phyloP scores from a whole-genome alignment of 2,113 vertebrate genomes.

The Harpagus bidentatus region DNA sequence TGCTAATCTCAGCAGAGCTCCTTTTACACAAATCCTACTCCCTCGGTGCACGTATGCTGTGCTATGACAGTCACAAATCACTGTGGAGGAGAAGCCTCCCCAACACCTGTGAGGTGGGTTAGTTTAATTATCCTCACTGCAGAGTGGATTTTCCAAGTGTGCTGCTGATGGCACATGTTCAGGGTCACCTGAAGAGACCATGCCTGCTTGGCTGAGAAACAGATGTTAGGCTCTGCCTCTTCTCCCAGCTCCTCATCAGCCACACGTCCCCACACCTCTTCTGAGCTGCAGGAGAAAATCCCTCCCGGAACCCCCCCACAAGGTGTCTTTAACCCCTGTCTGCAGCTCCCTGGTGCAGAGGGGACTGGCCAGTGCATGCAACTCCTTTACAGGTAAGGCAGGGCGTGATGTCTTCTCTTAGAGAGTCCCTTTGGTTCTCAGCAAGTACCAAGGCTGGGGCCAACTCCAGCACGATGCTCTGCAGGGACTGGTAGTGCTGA shows the following conservation, averaged over 20 bases:
- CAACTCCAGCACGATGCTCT: background rate
- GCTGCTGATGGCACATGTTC: background rate
- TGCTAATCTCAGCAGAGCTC: background rate
- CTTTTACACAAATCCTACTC: background rate
- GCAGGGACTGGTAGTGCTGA: background rate
- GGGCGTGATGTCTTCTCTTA: background rate
- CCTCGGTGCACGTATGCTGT: accelerated
- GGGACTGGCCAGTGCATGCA: background rate
- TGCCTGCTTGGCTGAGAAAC: background rate
- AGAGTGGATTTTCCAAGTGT: background rate
- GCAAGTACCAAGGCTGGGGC: background rate
- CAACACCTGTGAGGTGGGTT: background rate
- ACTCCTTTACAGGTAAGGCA: background rate
- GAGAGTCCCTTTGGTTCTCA: background rate
- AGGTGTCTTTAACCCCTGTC: background rate
- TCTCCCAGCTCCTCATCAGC: background rate
- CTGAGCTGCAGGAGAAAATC: background rate
- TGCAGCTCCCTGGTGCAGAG: background rate
- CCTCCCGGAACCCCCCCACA: background rate
- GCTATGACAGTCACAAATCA: conserved; percentile 17
- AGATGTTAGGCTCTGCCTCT: background rate
- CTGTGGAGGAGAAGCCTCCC: conserved; percentile 1
- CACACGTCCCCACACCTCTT: background rate
- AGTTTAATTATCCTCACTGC: background rate
- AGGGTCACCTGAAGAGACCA: background rate